Conservation (phyloP, 1,140 invertebrate species). For the honey bee (Apis mellifera) region DNA sequence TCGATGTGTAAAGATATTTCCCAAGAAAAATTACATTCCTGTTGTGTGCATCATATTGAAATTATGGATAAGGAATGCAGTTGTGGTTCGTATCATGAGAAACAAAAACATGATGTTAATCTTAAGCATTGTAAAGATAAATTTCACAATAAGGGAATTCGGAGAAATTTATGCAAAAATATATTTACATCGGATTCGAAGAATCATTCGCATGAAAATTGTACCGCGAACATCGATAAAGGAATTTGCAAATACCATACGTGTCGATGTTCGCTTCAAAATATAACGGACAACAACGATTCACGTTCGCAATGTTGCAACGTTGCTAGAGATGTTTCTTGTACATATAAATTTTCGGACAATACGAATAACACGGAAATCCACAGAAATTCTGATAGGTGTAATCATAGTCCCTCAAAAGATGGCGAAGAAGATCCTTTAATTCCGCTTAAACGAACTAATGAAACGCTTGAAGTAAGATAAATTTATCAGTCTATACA, state of each 20-base stretch:
- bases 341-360: conserved; percentile 41
- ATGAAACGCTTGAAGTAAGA: conserved; percentile 65
- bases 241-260: conserved; percentile 30
- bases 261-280: conserved; percentile 38
- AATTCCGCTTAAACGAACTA: conserved; percentile 38
- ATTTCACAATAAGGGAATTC: conserved; percentile 12
- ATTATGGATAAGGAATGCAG: conserved; percentile 39
- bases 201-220: conserved; percentile 41
- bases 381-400: conserved; percentile 6
- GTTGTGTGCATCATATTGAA: conserved; percentile 47
- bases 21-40: conserved; percentile 62
- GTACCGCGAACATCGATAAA: conserved; percentile 4
- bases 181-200: conserved; percentile 12
- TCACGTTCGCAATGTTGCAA: conserved; percentile 53
- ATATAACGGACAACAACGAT: conserved; percentile 40
- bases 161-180: conserved; percentile 27
- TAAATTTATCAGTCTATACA: too few relatives aligned
- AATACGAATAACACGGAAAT: conserved; percentile 31
- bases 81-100: conserved; percentile 42
- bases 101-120: conserved; percentile 36
- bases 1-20: conserved; percentile 29
- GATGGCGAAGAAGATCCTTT: conserved; percentile 61
- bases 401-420: conserved; percentile 26
- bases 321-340: conserved; percentile 33
- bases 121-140: conserved; percentile 48